Base-by-base conservation (phyloP, 2,113 vertebrate species). In the Hemichromis elongatus region DNA sequence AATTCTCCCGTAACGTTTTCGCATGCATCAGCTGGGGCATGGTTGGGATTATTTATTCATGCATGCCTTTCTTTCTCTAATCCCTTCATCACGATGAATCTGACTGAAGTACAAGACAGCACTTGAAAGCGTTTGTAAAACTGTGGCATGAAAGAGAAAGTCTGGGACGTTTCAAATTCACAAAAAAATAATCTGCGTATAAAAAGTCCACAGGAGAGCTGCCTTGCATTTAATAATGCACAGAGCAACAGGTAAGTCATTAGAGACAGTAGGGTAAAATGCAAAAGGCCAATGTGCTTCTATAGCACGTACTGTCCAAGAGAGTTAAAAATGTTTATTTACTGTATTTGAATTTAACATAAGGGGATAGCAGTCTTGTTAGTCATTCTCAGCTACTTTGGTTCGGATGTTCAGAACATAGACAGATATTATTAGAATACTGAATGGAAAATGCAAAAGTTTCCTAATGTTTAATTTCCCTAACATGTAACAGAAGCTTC, bases 41-140 rank as follows among this genome's bases (percentile, higher is more conserved):
- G 2, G 66, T 56, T 47, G 52, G 61, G 16, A 86, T 85, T 7
- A 88, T 82, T 86, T 88, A 88, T 83, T 89, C 10, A 86, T 83
- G 30, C 52, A 16, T 1, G 13, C 61, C 66, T 79, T 79, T 42
- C 55, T 79, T 82, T 79, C 47, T 80, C 70, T 40, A 80, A 53
- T 52, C 33, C 61, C 63, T 66, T 61, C 77, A 85, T 87, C 80
- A 68, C 5, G 7, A 75, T 73, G 26, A 82, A 52, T 81, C 9
- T 30, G 40, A 85, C 63, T 80, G 33, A 88, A 61, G 42, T 37
- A 79, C 55, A 85, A 9, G 57, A 80, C 61, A 37, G 30, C 55
- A 82, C 54, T 16, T 83, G 12, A 82, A 82, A 80, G 78, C 3
- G 54, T 13, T 81, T 86, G 33, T 66, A 66, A 52, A 75, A 75